Evolutionary conservation across 2,797 vertebrate genomes (phyloP), one percentile per base, ranked within the genome.

Genomic region (Hybognathus amarus): DNA sequence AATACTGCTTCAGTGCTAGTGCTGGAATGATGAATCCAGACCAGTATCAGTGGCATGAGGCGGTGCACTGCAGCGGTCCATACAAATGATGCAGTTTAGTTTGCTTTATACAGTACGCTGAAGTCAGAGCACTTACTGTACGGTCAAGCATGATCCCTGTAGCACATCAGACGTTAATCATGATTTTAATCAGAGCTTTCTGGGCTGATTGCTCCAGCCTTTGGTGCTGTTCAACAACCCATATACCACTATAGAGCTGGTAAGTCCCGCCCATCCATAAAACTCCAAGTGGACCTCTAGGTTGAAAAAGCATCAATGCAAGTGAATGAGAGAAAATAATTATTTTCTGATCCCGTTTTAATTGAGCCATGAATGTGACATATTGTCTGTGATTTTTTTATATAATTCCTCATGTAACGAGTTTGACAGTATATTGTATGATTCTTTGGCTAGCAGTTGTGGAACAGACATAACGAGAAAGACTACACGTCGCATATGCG

Each of bases 151-250:
- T 88, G 87, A 54, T 80, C 83, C 79, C 83, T 85, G 83, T 74
- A 88, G 83, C 86, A 89, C 30, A 68, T 38, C 77, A 47, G 27
- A 80, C 77, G 89, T 87, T 87, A 87, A 90, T 89, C 89, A 42
- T 79, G 66, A 66, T n/a, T 89, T 83, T 84, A 81, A 89, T 90
- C 88, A 91, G 83, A 89, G 89, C 71, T 82, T 79, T 64, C 54
- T n/a, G 2, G 82, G 74, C 88, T 87, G 87, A 92, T 90, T 91
- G 90, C 87, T 68, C 85, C 22, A 63, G 59, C 42, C 47, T 80
- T 80, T 45, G 67, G 67, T 27, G 5, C 5, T 2, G 38, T 61
- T 36, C 24, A 80, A 61, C 52, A 33, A 30, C 12, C 38, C 9
- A 42, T 56, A 40, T 40, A 69, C 22, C 18, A 15, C 30, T 22